Evolutionary conservation across 1,140 invertebrate genomes (phyloP), one percentile per base, ranked within the genome.

Genomic region (Brachionus koreanus): DNA sequence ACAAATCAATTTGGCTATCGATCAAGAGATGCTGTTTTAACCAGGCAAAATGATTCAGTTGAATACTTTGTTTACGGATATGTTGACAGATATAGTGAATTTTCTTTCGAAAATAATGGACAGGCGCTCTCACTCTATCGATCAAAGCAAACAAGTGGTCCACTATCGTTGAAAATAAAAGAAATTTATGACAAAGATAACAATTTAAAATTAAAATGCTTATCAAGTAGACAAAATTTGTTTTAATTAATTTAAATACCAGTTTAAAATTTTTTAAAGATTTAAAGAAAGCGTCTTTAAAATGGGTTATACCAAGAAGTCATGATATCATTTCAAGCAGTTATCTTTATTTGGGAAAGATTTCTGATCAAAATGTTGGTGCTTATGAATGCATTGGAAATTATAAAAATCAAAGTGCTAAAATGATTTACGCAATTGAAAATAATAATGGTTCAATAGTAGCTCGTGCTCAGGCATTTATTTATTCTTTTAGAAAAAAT

Each of bases 21-120:
- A 13, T 74, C 25, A 46, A 43, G 42, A 49, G 69, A 74, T 39
- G 69, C 69, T 49, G 25, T 74, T 46, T 46, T 74, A 23, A 46
- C 69, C 3, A 74, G 29, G 43, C 69, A 74, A 74, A 74, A 74
- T 74, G 69, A 74, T 74, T 25, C 37, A 29, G 69, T 74, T 74
- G 69, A 74, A 25, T 74, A 46, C 46, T 74, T 74, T 13, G 69
- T 74, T 25, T 74, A 35, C 25, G 69, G 69, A 46, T 74, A 46
- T 74, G 39, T 74, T 37, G 65, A 69, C 19, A 69, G 37, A 69
- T 39, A 19, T 9, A 69, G 35, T 10, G 35, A 69, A 35, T 39
- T 39, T 39, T 37, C 35, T 6, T 69, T 37, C 19, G 16, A 37
- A 39, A 69, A 69, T 37, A 35, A 33, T 3, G 37, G 37, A 4